phyloP scores from a whole-genome alignment of 2,888 invertebrate species.

The Drosophila lacicola region DNA sequence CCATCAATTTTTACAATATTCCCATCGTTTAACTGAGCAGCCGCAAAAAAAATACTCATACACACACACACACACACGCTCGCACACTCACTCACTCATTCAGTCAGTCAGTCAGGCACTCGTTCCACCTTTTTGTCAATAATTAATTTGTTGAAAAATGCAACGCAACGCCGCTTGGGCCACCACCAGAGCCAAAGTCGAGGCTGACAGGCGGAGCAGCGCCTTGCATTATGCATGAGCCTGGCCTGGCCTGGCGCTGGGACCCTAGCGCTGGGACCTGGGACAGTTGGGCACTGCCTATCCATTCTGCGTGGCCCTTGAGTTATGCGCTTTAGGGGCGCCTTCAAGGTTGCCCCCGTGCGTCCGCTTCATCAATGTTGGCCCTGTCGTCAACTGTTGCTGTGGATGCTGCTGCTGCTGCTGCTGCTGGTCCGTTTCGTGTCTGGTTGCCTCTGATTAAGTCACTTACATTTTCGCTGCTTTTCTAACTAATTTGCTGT shows the following conservation, averaged over 20 bases:
- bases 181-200: conserved; percentile 60
- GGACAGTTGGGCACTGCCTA: conserved; percentile 3
- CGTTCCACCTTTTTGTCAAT: conserved; percentile 75
- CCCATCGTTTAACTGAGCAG: conserved; percentile 24
- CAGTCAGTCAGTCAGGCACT: conserved; percentile 38
- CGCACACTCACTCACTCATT: conserved; percentile 14
- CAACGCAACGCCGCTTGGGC: conserved; percentile 63
- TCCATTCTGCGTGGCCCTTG: conserved; percentile 44
- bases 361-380: background rate
- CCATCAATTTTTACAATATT: conserved; percentile 24
- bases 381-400: conserved; percentile 5
- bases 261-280: conserved; percentile 20
- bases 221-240: conserved; percentile 74
- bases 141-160: conserved; percentile 80
- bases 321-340: conserved; percentile 76
- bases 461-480: conserved; percentile 65
- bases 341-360: conserved; percentile 65
- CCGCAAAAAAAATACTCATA: conserved; percentile 4
- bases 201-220: conserved; percentile 39
- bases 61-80: conserved; percentile 8
- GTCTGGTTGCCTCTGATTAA: conserved; percentile 57
- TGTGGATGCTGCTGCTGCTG: background rate
- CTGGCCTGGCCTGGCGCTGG: conserved; percentile 19
- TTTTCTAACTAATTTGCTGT: conserved; percentile 76
- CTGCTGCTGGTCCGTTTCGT: conserved; percentile 3